Base-by-base conservation (phyloP, 2,113 vertebrate genomes). In the Edolisoma coerulescens region DNA sequence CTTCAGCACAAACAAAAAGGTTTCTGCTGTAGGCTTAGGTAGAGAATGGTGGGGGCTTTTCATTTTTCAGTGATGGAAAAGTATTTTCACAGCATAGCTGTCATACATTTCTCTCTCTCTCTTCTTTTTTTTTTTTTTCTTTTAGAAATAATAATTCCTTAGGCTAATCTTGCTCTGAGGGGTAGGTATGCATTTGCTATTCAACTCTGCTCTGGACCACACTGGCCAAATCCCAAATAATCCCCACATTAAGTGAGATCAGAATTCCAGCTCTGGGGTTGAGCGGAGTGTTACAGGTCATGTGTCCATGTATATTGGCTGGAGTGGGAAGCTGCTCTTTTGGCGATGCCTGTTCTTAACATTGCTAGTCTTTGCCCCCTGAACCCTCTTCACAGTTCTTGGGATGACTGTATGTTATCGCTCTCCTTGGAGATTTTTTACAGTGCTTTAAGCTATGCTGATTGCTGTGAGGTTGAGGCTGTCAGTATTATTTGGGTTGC, bases 151-250 rank as follows among this genome's bases (percentile, higher is more conserved):
- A 56, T 68, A 42, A 52, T 90, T 96, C 63, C 59, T 85, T 14
- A 77, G 21, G 33, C 45, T 80, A 69, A 67, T 81, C 60, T 71
- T 86, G 32, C 71, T 75, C 77, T 42, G 82, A 77, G 87, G 53
- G 32, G 9, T 77, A 78, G 61, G 10, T 81, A 39, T 47, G 33
- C 33, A 8, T 80, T 83, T 85, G 60, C 71, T 78, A 1, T 95
- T 88, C 35, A 54, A 2, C 52, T 84, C 32, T 64, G 16, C 37
- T 90, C 22, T 68, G 54, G 41, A 59, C 69, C 0, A 2, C 81
- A 11, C 69, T 71, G 76, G 23, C 77, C 80, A 93, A 95, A 94
- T 95, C 76, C 42, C 35, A 83, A 90, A 67, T 94, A 92, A 92
- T 90, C 91, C 88, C 56, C 73, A 74, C 79, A 88, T 90, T 84